Evolutionary conservation across 2,113 vertebrate genomes (phyloP), one percentile per base, ranked within the genome.

Genomic region (Struthio camelus): DNA sequence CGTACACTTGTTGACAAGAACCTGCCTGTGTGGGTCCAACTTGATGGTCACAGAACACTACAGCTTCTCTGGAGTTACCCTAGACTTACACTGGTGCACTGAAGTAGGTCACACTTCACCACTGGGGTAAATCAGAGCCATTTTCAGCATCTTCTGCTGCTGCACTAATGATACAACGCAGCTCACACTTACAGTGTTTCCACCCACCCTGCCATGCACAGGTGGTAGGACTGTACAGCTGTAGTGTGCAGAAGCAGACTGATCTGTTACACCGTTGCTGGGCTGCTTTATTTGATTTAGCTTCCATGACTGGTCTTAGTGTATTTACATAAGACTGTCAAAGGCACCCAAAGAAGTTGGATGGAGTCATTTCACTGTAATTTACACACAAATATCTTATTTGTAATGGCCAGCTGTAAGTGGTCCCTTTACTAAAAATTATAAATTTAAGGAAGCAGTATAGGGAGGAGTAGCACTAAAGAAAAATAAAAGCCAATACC

Each of bases 141-240:
- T 53, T n/a, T 15, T 28, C 59, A 44, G 10, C 4, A 20, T 22
- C 14, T 12, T 3, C 18, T 56, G 25, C 44, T 30, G 7, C 11
- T 12, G 27, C 1, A 0, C 2, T 77, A 12, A 7, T 12, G 32
- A n/a, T 1, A 0, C 10, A 3, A 19, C 6, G 12, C 32, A 40
- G 27, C 11, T 44, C 2, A 0, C 19, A 32, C 32, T 67, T 20
- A 69, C 28, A 23, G 25, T 1, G 6, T 5, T 38, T 19, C 36
- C 66, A 64, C 75, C 14, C 34, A 38, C 8, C 5, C 9, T 19
- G 5, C 36, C 14, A 51, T 62, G 5, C 28, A 12, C 1, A 0
- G 34, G 34, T 3, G 22, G 12, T 51, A 73, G 7, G 15, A 67
- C 10, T 2, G 34, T 13, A n/a, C 8, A 62, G 25, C 27, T 38